phyloP scores from a whole-genome alignment of 2,113 vertebrate genomes.

The Zosterops japonicus region DNA sequence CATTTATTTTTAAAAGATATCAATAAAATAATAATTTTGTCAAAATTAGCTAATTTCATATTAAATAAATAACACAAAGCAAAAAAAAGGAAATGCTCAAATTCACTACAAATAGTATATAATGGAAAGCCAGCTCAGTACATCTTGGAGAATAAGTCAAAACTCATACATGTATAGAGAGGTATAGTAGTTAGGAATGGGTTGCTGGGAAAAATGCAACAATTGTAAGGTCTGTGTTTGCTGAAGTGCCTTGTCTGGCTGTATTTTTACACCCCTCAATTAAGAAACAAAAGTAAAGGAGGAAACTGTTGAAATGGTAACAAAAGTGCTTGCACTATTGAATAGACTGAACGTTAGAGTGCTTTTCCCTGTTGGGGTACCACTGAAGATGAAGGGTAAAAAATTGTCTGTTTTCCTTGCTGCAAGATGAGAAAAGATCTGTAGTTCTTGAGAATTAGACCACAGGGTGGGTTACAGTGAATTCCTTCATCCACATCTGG shows the following conservation, averaged over 20 bases:
- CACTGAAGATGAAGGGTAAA: neutral
- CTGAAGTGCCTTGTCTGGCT: neutral
- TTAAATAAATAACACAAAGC: neutral
- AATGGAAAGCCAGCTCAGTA: neutral
- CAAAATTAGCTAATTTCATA: neutral
- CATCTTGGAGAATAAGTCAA: neutral
- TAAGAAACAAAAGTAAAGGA: neutral
- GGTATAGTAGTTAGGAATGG: neutral
- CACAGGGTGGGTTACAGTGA: rapidly evolving
- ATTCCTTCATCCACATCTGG: neutral
- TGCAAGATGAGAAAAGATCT: neutral
- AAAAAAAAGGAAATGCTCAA: neutral
- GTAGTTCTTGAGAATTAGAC: neutral
- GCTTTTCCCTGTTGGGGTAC: neutral
- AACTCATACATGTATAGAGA: neutral
- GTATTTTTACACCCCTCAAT: neutral
- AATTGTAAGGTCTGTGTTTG: neutral
- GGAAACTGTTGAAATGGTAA: neutral
- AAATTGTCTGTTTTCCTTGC: neutral
- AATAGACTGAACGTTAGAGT: neutral
- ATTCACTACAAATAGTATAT: neutral
- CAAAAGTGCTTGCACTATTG: neutral
- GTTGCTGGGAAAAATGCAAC: neutral
- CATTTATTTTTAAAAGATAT: neutral
- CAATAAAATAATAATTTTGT: neutral